Conservation (phyloP, 2,888 invertebrate species). For the Campoplex nolae region DNA sequence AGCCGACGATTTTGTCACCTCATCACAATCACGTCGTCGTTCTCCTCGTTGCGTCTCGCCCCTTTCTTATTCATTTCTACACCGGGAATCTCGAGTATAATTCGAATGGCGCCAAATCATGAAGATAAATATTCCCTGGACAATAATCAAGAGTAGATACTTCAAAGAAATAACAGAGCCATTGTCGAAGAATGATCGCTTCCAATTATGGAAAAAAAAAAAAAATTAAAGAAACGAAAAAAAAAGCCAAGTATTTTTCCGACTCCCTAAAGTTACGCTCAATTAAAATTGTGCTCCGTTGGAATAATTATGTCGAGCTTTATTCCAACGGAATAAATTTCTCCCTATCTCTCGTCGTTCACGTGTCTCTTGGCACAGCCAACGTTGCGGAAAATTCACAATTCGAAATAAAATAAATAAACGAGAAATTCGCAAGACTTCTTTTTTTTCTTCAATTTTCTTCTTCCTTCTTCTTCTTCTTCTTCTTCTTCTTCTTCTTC, state of each 20-base stretch:
- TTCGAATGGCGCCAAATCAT: slow-evolving; percentile 1
- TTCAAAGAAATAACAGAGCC: neutral
- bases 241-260: neutral
- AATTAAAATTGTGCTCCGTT: too few relatives aligned
- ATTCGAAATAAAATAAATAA: neutral
- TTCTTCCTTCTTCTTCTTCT: neutral
- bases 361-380: neutral
- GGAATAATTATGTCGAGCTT: slow-evolving; percentile 18
- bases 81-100: neutral
- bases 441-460: neutral
- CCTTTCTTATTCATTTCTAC: neutral
- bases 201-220: neutral
- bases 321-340: neutral
- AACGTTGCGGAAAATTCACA: neutral
- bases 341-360: neutral
- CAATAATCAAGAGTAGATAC: neutral
- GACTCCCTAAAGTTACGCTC: neutral
- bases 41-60: neutral
- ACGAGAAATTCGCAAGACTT: slow-evolving; percentile 6
- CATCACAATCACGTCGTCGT: slow-evolving; percentile 10
- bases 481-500: neutral
- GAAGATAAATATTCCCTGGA: neutral
- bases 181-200: neutral
- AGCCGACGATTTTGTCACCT: slow-evolving; percentile 13
- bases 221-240: too few relatives aligned